A percentile compares a stretch with the other conserved stretches of the same genome.
Evolutionary conservation across 1,140 invertebrate species (phyloP).

Genomic region (Drosophila novamexicana): DNA sequence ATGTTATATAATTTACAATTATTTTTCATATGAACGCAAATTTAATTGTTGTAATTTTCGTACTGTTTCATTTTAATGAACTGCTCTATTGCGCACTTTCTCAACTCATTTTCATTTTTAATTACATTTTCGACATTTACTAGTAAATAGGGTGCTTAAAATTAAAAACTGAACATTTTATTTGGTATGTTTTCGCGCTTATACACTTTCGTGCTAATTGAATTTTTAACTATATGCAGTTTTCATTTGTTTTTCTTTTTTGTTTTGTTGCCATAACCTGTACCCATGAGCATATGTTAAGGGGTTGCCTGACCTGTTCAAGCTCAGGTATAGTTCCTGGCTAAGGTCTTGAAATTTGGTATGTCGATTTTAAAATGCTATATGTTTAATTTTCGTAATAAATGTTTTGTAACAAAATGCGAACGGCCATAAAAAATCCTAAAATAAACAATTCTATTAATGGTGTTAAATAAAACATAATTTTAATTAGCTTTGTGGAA

Average conservation of each 20-base stretch:
- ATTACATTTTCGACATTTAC: slow-evolving; percentile 74
- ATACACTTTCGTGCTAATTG: slow-evolving; percentile 58
- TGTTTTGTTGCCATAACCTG: slow-evolving; percentile 11
- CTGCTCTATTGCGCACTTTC: slow-evolving; percentile 34
- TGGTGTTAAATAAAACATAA: too few relatives aligned
- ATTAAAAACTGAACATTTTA: slow-evolving; percentile 49
- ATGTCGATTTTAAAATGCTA: too few relatives aligned
- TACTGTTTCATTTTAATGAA: slow-evolving; percentile 69
- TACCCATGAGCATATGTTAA: background rate
- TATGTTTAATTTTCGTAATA: too few relatives aligned
- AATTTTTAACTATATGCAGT: slow-evolving; percentile 65
- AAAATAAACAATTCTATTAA: too few relatives aligned
- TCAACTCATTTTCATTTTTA: slow-evolving; percentile 65
- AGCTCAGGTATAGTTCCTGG: too few relatives aligned
- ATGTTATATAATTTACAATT: slow-evolving; percentile 71
- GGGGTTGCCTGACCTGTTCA: too few relatives aligned
- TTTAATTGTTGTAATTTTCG: slow-evolving; percentile 69
- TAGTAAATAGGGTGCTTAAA: slow-evolving; percentile 54
- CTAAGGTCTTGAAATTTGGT: background rate
- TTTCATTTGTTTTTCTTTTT: background rate
- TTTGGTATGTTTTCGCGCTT: slow-evolving; percentile 29
- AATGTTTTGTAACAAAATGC: too few relatives aligned
- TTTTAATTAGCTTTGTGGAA: too few relatives aligned
- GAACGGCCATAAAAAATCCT: background rate
- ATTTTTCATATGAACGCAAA: slow-evolving; percentile 56